Base-by-base conservation (phyloP, 2,797 vertebrate species). In the Trachurus trachurus region DNA sequence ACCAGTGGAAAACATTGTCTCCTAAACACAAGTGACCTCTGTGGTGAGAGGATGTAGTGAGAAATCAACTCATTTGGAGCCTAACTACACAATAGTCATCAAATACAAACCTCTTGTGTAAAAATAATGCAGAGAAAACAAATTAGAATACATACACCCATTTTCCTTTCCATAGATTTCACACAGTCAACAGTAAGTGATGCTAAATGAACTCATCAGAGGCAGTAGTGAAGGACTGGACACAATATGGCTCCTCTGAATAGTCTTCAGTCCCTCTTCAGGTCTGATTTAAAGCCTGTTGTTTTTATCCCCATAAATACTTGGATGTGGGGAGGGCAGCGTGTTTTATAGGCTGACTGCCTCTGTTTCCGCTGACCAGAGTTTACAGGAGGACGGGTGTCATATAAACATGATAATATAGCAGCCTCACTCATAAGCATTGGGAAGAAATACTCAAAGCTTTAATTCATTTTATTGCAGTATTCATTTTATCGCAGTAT, bases 341-440 rank as follows among this genome's bases (percentile, higher is more conserved):
- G 4, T 88, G 86, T 82, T 95, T 94, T 95, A 95, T 94, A 82
- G 88, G 88, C 74, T 83, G 61, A 64, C 80, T 79, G 87, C 81
- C 89, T 88, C 76, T 81, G 82, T 92, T 89, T 91, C 91, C 53
- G 77, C 86, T 85, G 87, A 88, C 83, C 82, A 62, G 83, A 87
- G 81, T 94, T 95, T 93, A 94, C 90, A 92, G 87, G 93, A 92
- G 85, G 90, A 89, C 39, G 57, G 80, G 80, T 93, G 93, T 94
- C 94, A 93, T 90, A 94, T 95, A 95, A 95, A 95, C 88, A 92
- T 79, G 67, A 83, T 92, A 94, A 95, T 95, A 93, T 94, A 94
- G 87, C 87, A 89, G 74, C 88, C 88, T 90, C 74, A 52, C 88
- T 87, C 87, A 87, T 92, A 91, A 92, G 89, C 84, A 86, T 82